These are phyloP conservation scores for Troglohyphantes excavatus DNA, from an alignment of 2,888 invertebrate genomes.

Conservation along the genomic window DNA sequence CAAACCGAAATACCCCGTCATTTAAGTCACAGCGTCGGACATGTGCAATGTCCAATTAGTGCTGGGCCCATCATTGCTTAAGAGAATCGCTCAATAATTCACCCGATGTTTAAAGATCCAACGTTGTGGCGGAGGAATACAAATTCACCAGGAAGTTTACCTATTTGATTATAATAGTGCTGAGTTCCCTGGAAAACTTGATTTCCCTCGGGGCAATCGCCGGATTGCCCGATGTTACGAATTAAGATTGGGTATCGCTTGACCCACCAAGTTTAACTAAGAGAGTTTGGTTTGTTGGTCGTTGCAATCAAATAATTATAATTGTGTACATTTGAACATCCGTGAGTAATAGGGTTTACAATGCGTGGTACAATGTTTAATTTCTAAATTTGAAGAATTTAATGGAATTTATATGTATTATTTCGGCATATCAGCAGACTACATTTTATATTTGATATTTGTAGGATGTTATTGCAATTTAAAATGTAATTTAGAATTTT, in stretches of 20 bases:
- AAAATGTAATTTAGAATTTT: too few species aligned
- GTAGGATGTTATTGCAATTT: too few species aligned
- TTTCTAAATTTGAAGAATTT: too few species aligned
- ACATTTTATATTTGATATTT: too few species aligned
- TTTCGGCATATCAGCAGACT: too few species aligned
- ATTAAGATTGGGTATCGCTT: slow-evolving; percentile 4
- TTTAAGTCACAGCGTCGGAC: too few species aligned
- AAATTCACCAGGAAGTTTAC: neutral
- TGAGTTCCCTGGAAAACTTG: neutral
- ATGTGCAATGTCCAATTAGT: too few species aligned
- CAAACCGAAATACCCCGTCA: too few species aligned
- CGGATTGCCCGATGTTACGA: neutral
- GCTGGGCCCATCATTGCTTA: neutral
- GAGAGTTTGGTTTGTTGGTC: neutral
- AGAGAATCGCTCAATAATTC: neutral
- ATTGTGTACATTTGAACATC: too few species aligned
- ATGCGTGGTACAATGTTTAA: too few species aligned
- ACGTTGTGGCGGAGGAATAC: neutral
- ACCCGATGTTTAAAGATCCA: neutral
- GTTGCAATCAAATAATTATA: neutral
- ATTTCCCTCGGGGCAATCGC: neutral
- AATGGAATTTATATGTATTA: too few species aligned
- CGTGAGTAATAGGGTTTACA: too few species aligned
- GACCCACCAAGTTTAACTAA: neutral
- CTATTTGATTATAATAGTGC: neutral